phyloP scores from a whole-genome alignment of 2,113 vertebrate genomes.

The Redunca redunca region DNA sequence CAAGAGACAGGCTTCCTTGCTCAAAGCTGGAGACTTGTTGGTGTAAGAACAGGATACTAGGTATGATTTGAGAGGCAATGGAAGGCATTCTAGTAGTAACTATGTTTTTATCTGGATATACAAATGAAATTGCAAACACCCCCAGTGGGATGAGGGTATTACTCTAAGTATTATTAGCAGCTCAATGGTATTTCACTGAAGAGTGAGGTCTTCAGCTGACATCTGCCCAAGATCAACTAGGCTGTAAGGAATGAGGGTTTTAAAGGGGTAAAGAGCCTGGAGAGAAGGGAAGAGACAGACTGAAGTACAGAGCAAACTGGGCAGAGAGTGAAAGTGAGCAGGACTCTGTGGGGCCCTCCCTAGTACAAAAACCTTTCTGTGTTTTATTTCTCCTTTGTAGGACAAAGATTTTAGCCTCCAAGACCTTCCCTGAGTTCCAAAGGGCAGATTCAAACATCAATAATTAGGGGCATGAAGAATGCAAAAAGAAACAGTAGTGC shows the following conservation, averaged over 20 bases:
- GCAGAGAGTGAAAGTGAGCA: neutral
- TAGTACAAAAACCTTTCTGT: neutral
- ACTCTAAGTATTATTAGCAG: neutral
- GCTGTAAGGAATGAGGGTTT: neutral
- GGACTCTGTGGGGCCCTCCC: neutral
- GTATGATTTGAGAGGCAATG: neutral
- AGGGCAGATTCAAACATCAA: neutral
- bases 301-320: neutral
- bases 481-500: neutral
- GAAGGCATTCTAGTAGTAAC: neutral
- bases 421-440: neutral
- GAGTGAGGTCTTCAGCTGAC: neutral
- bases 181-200: neutral
- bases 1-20: neutral
- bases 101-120: neutral
- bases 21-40: neutral
- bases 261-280: neutral
- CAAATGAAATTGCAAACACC: neutral
- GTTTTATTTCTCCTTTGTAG: neutral
- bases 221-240: neutral
- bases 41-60: neutral
- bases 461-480: neutral
- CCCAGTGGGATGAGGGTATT: rapidly evolving
- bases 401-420: neutral
- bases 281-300: neutral